Evolutionary conservation across 92 coral and sea anemone species (phyloP), one percentile per base, ranked within the genome.

Genomic region (Muricea muricata): DNA sequence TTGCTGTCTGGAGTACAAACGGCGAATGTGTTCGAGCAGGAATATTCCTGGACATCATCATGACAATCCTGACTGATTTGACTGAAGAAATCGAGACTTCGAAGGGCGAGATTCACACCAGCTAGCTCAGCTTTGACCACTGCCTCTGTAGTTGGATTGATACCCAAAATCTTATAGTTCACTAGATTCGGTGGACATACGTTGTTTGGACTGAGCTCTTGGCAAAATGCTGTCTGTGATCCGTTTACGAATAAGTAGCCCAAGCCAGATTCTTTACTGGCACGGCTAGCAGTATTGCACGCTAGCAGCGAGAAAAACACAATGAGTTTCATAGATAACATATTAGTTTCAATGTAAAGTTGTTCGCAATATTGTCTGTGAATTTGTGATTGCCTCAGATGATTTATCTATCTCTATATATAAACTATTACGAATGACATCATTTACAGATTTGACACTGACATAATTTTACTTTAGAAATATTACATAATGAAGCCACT

Each of bases 1-100:
- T 63, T 63, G 37, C 70, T 63, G 70, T 63, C 70, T 63, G 70
- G 70, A 15, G 20, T 63, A 32, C 70, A 63, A 29, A 63, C 70
- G 70, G 70, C 70, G n/a, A 63, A 32, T 9, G 37, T 63, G n/a
- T 63, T 30, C 70, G 70, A 63, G 39, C 70, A 63, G 3, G 20
- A 63, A 63, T 63, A 63, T 32, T 26, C 70, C 37, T 39, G 70
- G 8, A 28, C 3, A 11, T 39, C 30, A 63, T 63, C 35, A 28
- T 39, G 34, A 15, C 70, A 63, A 18, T 15, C n/a, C 11, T 32
- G n/a, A 7, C 70, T 63, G 20, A 63, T 39, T 7, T 26, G 70
- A 63, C n/a, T n/a, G n/a, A 28, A 63, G 39, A 63, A 63, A 0
- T 63, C 20, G 4, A 63, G 70, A 3, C 18, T 17, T 63, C 30